Conservation (phyloP, 1,140 invertebrate species). For the Coptotermes formosanus region DNA sequence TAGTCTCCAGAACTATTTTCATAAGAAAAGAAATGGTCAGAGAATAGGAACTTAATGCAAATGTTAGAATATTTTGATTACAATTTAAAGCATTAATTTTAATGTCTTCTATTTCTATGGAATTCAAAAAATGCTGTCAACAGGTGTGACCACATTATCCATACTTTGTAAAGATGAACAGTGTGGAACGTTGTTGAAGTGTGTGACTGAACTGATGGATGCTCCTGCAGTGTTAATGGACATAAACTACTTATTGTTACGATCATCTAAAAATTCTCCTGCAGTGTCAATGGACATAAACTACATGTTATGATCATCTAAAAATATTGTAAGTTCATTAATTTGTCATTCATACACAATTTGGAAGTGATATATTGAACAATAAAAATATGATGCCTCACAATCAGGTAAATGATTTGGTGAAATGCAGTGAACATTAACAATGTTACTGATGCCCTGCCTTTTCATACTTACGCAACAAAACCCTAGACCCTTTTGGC, state of each 20-base stretch:
- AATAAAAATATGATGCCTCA: background rate
- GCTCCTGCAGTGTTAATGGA: background rate
- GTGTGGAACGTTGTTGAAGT: background rate
- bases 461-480: background rate
- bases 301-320: background rate
- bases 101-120: background rate
- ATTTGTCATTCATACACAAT: background rate
- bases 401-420: background rate
- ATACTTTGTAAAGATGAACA: background rate
- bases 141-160: too few species aligned
- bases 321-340: background rate
- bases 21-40: background rate
- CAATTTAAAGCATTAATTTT: background rate
- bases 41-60: background rate
- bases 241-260: background rate
- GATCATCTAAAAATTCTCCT: background rate
- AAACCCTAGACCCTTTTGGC: background rate
- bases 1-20: background rate
- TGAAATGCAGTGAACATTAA: background rate
- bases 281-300: background rate
- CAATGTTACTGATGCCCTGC: background rate
- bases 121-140: background rate
- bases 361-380: background rate
- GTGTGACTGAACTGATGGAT: background rate
- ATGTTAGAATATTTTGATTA: background rate